phyloP scores from a whole-genome alignment of 2,797 vertebrate species.

The Gallirallus australis region DNA sequence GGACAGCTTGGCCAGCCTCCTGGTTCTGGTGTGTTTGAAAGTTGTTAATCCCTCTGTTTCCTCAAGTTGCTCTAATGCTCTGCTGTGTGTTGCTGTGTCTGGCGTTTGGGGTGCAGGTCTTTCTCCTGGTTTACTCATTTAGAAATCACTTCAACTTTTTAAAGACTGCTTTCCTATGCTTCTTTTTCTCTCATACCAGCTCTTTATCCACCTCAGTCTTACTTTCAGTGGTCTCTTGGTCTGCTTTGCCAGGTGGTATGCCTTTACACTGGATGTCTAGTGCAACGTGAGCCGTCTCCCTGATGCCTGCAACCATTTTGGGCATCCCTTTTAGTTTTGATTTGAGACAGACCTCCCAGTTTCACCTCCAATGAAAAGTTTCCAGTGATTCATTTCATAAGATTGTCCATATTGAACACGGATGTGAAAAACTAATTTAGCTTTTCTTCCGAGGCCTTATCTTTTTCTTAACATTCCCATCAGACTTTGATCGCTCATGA shows the following conservation, averaged over 20 bases:
- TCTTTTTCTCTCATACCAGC: background rate
- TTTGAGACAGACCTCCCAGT: background rate
- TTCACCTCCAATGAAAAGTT: background rate
- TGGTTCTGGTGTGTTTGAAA: background rate
- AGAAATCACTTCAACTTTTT: background rate
- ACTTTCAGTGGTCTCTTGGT: background rate
- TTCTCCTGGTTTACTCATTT: background rate
- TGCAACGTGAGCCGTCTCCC: background rate
- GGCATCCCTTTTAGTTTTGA: background rate
- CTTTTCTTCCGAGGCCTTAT: background rate
- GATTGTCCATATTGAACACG: background rate
- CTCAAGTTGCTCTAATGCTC: background rate
- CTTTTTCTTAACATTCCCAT: background rate
- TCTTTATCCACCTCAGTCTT: background rate
- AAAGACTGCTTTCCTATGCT: background rate
- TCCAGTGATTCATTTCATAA: background rate
- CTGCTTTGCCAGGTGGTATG: background rate
- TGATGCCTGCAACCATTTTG: background rate
- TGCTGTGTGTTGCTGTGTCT: background rate
- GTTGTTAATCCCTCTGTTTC: background rate
- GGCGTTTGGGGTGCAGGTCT: fast-evolving
- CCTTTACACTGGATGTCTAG: background rate
- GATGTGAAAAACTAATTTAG: background rate
- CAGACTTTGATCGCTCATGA: background rate
- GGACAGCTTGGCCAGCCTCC: background rate